Percentiles rank a stretch among this genome's conserved stretches.
Conservation (phyloP, 2,888 invertebrate genomes). For the Palloptera scutellata region DNA sequence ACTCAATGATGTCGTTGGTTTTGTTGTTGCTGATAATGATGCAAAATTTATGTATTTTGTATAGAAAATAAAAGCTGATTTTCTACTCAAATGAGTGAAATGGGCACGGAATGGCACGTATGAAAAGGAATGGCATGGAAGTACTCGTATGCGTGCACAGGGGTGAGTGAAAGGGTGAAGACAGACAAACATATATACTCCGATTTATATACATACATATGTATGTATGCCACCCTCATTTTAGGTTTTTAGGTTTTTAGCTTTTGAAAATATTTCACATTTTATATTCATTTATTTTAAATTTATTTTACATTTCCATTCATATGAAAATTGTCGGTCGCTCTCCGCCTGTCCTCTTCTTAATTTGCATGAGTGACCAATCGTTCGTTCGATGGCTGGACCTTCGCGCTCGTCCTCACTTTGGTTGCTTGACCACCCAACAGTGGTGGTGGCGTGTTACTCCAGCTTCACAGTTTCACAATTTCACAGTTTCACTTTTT, state of each 20-base stretch:
- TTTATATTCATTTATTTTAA: slow-evolving; percentile 46
- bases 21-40: slow-evolving; percentile 49
- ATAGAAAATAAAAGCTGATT: slow-evolving; percentile 60
- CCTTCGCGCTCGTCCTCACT: not conserved
- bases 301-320: slow-evolving; percentile 40
- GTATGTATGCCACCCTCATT: not conserved
- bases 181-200: not conserved
- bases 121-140: not conserved
- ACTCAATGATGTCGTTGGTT: slow-evolving; percentile 3
- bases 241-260: slow-evolving; percentile 28
- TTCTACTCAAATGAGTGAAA: slow-evolving; percentile 45
- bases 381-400: slow-evolving; percentile 24
- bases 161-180: not conserved
- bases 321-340: too few species aligned
- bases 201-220: not conserved
- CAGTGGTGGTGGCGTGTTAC: not conserved
- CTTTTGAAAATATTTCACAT: slow-evolving; percentile 15
- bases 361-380: slow-evolving; percentile 44
- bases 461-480: not conserved
- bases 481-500: slow-evolving; percentile 3
- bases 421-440: not conserved
- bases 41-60: slow-evolving; percentile 61
- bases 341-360: slow-evolving; percentile 10
- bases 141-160: too few species aligned
- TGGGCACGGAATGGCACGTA: slow-evolving; percentile 9